These are phyloP conservation scores for Hemicentrotus pulcherrimus DNA, from an alignment of 35 echinoderm and acorn worm species.

Conservation along the genomic window DNA sequence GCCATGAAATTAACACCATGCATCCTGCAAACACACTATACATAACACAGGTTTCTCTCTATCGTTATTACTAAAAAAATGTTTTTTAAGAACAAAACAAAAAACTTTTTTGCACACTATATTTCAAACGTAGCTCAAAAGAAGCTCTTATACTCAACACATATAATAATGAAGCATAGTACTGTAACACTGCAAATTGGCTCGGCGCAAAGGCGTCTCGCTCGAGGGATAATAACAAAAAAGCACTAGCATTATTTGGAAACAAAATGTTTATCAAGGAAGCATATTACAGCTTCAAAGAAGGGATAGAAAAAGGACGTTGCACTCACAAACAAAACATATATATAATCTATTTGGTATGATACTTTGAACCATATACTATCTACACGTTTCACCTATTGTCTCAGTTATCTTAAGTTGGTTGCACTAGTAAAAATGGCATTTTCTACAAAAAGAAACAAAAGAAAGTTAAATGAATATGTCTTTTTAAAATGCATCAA, in stretches of 20 bases:
- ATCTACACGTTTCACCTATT: conserved; percentile 37
- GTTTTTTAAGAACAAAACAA: conserved; percentile 7
- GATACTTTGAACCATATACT: conserved; percentile 11
- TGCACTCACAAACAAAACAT: conserved; percentile 55
- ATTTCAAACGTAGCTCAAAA: conserved; percentile 44
- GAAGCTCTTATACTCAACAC: conserved; percentile 26
- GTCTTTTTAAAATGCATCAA: background rate
- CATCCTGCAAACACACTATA: background rate
- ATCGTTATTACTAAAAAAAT: background rate
- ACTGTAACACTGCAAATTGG: conserved; percentile 54
- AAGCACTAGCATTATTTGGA: conserved; percentile 45
- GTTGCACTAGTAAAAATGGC: background rate
- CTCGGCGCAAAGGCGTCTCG: background rate
- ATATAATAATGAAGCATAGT: conserved; percentile 32
- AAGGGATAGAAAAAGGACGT: conserved; percentile 23
- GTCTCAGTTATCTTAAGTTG: background rate
- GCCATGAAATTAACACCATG: background rate
- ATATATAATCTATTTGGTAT: conserved; percentile 54
- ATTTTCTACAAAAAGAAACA: background rate
- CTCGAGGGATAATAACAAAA: conserved; percentile 27
- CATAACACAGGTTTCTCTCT: background rate
- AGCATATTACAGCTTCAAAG: conserved; percentile 41
- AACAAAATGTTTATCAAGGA: background rate
- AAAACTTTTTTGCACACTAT: conserved; percentile 41
- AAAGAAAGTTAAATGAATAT: background rate